These are phyloP conservation scores for Leucosticte australis DNA, from an alignment of 2,113 vertebrate genomes.

Conservation along the genomic window DNA sequence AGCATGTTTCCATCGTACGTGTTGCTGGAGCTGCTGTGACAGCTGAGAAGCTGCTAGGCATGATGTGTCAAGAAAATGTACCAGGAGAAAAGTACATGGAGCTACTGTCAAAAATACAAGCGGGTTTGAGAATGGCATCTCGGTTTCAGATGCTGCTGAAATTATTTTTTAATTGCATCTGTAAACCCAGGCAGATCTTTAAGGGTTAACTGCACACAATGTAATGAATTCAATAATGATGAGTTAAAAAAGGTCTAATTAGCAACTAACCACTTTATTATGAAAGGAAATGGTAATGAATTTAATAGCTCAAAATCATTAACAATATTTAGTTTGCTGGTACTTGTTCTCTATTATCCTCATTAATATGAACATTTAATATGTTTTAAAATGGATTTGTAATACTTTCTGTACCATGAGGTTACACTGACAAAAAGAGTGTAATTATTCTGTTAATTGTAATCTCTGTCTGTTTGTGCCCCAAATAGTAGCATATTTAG, in stretches of 20 bases:
- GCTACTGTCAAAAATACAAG: constrained; percentile 59
- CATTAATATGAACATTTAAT: constrained; percentile 92
- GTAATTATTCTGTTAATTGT: constrained; percentile 83
- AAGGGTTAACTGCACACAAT: constrained; percentile 80
- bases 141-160: constrained; percentile 37
- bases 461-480: constrained; percentile 82
- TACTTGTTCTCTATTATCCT: constrained; percentile 87
- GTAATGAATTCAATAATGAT: constrained; percentile 88
- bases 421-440: constrained; percentile 81
- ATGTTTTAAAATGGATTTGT: constrained; percentile 89
- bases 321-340: constrained; percentile 88
- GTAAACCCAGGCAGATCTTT: constrained; percentile 65
- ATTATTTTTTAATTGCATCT: constrained; percentile 73
- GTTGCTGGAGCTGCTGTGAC: constrained; percentile 63
- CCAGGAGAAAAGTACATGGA: constrained; percentile 48
- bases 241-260: constrained; percentile 94
- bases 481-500: constrained; percentile 79
- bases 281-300: constrained; percentile 92
- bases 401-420: constrained; percentile 81
- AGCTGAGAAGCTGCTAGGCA: constrained; percentile 67
- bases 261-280: constrained; percentile 91
- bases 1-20: constrained; percentile 39
- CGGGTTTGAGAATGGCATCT: constrained; percentile 19
- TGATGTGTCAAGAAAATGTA: constrained; percentile 69
- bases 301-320: constrained; percentile 97